Conservation (phyloP, 2,888 invertebrate genomes). For the Mythimna lalbum region DNA sequence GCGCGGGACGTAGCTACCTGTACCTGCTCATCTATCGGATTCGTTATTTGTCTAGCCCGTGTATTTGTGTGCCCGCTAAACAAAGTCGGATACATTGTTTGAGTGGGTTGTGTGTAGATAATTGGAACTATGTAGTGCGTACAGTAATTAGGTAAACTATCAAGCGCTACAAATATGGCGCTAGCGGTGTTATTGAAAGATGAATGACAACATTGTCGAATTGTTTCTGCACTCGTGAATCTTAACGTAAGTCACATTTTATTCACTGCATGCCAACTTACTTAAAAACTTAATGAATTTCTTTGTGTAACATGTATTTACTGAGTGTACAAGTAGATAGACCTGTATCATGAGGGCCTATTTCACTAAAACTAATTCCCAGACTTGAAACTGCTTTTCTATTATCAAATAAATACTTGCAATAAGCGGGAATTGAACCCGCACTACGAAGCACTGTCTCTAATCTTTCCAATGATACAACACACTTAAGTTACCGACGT, state of each 20-base stretch:
- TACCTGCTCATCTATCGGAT: not conserved
- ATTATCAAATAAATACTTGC: not conserved
- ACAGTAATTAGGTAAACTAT: not conserved
- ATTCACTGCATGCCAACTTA: not conserved
- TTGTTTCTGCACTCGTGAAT: conserved; percentile 7
- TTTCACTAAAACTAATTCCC: not conserved
- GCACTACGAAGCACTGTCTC: not conserved
- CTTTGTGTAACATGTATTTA: not conserved
- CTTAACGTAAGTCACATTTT: conserved; percentile 16
- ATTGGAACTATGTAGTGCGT: not conserved
- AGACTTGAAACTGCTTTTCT: not conserved
- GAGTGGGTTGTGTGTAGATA: not conserved
- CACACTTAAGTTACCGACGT: not conserved
- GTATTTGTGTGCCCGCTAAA: not conserved
- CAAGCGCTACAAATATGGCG: not conserved
- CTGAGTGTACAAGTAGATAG: too few relatives aligned
- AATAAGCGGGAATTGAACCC: conserved; percentile 16
- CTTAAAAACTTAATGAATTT: not conserved
- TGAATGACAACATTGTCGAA: not conserved
- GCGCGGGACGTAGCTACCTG: conserved; percentile 3
- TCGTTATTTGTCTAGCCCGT: not conserved
- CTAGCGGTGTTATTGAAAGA: not conserved
- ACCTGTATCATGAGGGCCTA: not conserved
- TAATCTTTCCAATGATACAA: not conserved
- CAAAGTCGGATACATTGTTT: not conserved